Conservation (phyloP, 1,140 invertebrate genomes). For the Saccostrea glomerata region DNA sequence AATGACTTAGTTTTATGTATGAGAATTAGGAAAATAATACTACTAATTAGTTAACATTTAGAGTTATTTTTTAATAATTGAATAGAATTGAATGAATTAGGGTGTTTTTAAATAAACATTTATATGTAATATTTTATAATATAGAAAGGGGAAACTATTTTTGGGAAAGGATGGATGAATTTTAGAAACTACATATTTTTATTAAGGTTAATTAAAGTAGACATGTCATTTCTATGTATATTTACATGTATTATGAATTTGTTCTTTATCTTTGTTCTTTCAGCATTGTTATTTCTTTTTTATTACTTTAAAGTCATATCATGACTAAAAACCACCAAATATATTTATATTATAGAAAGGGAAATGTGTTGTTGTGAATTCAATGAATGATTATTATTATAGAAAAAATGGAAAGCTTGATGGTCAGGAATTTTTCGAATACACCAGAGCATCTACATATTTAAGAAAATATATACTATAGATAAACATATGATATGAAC, state of each 20-base stretch:
- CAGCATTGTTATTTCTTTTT: neutral
- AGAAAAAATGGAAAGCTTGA: neutral
- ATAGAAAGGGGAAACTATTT: neutral
- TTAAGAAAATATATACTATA: no score
- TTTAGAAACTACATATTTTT: neutral
- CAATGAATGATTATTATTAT: neutral
- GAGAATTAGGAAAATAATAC: no score
- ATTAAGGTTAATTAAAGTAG: neutral
- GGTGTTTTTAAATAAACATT: no score
- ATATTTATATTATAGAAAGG: neutral
- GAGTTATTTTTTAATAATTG: no score
- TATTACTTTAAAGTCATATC: neutral
- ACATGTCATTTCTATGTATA: neutral
- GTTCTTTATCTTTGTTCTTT: neutral
- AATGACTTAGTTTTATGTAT: no score
- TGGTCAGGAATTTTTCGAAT: no score
- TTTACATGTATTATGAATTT: neutral
- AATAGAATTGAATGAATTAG: no score
- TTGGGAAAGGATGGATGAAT: neutral
- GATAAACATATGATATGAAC: no score
- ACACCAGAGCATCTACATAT: no score
- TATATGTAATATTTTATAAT: neutral
- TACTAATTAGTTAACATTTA: no score
- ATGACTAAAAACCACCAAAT: neutral
- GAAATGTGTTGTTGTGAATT: neutral